Evolutionary conservation across 1,140 invertebrate species (phyloP).

Genomic region (Cyrtorhinus lividipennis): DNA sequence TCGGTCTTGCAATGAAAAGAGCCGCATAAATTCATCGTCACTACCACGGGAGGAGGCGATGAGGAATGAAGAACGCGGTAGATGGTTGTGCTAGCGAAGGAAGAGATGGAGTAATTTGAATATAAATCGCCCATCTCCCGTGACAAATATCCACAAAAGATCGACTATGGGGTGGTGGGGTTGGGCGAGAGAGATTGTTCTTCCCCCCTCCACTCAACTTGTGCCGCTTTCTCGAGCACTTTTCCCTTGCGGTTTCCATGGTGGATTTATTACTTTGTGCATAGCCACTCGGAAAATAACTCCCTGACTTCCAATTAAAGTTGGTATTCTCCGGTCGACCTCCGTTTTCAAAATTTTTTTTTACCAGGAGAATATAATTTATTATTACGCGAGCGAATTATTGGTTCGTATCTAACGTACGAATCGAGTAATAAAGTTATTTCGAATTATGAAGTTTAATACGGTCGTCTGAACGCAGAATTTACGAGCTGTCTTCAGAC

Average conservation of each 20-base stretch:
- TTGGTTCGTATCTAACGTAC: no score
- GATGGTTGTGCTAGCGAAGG: neutral
- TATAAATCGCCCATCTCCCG: slow-evolving; percentile 7
- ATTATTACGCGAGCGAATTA: no score
- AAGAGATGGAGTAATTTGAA: slow-evolving; percentile 6
- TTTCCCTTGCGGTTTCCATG: neutral
- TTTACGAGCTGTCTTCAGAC: no score
- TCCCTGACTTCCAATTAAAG: neutral
- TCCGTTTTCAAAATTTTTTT: neutral
- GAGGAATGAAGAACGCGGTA: neutral
- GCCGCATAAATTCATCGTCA: neutral
- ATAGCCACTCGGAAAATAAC: neutral
- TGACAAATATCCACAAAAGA: slow-evolving; percentile 10
- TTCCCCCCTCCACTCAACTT: neutral
- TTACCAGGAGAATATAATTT: no score
- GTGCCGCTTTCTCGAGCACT: neutral
- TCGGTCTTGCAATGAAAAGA: neutral
- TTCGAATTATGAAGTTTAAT: no score
- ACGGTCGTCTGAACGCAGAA: no score
- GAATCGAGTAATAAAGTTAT: no score
- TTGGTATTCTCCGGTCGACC: neutral
- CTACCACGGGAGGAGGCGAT: neutral
- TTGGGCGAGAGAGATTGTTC: neutral
- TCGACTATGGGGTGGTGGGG: neutral
- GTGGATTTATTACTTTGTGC: neutral